A percentile compares a stretch with the other conserved stretches of the same genome.
Evolutionary conservation across 2,888 invertebrate species (phyloP).

Genomic region (Chamaedrilus cognettii): DNA sequence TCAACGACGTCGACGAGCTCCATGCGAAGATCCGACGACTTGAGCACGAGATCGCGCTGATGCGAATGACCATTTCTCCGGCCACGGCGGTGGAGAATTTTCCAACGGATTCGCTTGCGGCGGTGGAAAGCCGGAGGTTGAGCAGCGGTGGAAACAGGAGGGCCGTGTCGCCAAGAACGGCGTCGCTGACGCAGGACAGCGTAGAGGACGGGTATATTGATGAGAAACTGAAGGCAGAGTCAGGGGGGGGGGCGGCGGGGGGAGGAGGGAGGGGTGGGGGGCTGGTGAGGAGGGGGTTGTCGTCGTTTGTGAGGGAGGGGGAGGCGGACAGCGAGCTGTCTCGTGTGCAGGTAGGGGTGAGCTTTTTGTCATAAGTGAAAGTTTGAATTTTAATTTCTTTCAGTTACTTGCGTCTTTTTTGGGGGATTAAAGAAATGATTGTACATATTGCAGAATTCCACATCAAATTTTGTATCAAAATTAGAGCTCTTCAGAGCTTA

Average conservation of each 20-base stretch:
- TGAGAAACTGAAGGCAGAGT: background rate
- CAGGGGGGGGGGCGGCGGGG: background rate
- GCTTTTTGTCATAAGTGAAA: no score
- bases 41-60: constrained; percentile 7
- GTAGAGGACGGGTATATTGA: background rate
- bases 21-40: constrained; percentile 15
- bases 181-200: background rate
- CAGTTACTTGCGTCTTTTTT: no score
- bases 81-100: no score
- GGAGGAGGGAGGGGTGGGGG: background rate
- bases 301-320: background rate
- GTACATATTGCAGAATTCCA: no score
- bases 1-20: constrained; percentile 22
- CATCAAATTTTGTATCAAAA: no score
- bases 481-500: no score
- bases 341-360: background rate
- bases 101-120: no score
- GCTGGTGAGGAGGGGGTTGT: background rate
- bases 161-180: background rate
- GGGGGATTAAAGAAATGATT: no score
- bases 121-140: no score
- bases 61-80: constrained; percentile 4
- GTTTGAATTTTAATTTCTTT: no score
- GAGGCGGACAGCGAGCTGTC: background rate
- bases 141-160: background rate